Conservation (phyloP, 1,140 invertebrate genomes). For the Triops longicaudatus region DNA sequence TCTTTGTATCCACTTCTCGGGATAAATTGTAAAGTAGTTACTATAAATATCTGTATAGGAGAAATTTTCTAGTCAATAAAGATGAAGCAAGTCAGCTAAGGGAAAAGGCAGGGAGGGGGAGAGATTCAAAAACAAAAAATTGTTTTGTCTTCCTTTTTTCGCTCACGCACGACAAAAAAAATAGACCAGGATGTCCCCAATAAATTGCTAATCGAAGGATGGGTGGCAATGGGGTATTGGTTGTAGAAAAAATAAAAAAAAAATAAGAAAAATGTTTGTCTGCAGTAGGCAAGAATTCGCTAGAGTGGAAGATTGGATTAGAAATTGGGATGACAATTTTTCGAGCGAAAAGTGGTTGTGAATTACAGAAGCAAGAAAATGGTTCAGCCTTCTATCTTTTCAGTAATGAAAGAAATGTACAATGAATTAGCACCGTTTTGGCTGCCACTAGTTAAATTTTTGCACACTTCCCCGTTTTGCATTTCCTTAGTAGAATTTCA, state of each 20-base stretch:
- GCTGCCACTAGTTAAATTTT: background rate
- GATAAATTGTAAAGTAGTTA: background rate
- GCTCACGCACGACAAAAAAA: background rate
- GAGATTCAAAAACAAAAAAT: background rate
- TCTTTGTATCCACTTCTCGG: background rate
- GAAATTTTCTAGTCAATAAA: background rate
- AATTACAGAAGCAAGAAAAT: background rate
- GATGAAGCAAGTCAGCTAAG: background rate
- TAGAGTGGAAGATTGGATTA: background rate
- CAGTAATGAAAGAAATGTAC: background rate
- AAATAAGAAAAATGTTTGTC: background rate
- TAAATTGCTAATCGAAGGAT: background rate
- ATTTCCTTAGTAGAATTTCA: too few species aligned
- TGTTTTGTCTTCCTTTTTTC: background rate
- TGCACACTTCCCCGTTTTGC: background rate
- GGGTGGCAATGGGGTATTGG: background rate
- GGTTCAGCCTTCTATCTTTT: background rate
- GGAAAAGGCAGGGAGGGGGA: background rate
- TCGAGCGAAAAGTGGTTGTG: conserved; percentile 1
- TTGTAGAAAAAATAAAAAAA: background rate
- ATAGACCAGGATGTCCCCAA: background rate
- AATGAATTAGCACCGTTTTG: conserved; percentile 10
- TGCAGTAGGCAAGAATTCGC: background rate
- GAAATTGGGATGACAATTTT: background rate
- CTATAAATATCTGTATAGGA: background rate